Evolutionary conservation across 2,797 vertebrate species (phyloP).

Genomic region (Orientallactaga sibirica): DNA sequence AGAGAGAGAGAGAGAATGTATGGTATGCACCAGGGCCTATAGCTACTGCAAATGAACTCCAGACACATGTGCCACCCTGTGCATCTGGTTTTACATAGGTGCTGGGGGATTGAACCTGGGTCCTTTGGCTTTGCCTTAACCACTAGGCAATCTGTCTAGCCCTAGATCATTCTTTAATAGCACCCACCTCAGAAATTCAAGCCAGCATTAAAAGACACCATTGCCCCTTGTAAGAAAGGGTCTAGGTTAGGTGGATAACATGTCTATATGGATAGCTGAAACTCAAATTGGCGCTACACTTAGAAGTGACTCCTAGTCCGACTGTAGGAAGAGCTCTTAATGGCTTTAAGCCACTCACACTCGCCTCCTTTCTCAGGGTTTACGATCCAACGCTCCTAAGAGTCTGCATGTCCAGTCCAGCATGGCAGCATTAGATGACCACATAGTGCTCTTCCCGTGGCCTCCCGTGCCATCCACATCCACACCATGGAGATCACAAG

Average conservation of each 20-base stretch:
- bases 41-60: too few relatives aligned
- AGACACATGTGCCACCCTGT: too few relatives aligned
- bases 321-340: background rate
- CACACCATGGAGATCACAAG: constrained; percentile 6
- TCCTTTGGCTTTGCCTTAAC: too few relatives aligned
- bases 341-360: background rate
- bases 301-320: background rate
- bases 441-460: background rate
- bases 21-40: too few relatives aligned
- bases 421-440: background rate
- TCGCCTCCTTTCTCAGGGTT: background rate
- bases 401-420: background rate
- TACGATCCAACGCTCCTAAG: background rate
- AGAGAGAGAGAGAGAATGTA: too few relatives aligned
- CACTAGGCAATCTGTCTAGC: background rate
- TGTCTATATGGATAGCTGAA: background rate
- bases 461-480: background rate
- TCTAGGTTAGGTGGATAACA: background rate
- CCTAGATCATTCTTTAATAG: background rate
- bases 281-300: background rate
- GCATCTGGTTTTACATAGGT: too few relatives aligned
- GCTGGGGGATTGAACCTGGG: too few relatives aligned
- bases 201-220: background rate
- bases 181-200: background rate
- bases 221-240: background rate